phyloP scores from a whole-genome alignment of 2,797 vertebrate genomes.

The Enteromius thamalakanensis region DNA sequence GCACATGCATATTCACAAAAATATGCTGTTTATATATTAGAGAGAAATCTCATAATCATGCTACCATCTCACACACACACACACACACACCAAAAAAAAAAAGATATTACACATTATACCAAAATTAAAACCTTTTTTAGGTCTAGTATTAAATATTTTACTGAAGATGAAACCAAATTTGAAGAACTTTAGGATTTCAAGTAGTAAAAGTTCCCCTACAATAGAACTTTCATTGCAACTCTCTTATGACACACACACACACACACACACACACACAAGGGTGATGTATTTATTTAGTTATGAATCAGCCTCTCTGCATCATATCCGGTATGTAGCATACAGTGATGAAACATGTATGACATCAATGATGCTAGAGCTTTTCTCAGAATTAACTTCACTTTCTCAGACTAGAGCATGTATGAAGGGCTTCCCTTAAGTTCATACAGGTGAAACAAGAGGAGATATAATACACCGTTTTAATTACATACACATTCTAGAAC shows the following conservation, averaged over 20 bases:
- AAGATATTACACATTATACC: not conserved
- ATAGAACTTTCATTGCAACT: not conserved
- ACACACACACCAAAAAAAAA: too few species aligned
- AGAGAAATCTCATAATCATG: too few species aligned
- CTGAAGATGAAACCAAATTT: not conserved
- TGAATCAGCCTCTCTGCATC: not conserved
- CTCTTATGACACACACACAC: not conserved
- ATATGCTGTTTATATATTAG: too few species aligned
- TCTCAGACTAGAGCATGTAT: not conserved
- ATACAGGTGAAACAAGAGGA: not conserved
- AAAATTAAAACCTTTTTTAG: not conserved
- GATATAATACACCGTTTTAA: not conserved
- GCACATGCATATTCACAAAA: too few species aligned
- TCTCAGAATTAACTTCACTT: not conserved
- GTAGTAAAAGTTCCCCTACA: not conserved
- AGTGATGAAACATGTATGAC: not conserved
- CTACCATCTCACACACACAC: not conserved
- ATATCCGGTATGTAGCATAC: slow-evolving; percentile 20
- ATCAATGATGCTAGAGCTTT: not conserved
- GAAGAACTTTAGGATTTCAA: not conserved
- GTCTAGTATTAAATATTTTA: not conserved
- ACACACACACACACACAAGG: not conserved
- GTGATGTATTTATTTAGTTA: not conserved
- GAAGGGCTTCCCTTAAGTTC: not conserved
- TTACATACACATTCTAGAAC: not conserved